These are phyloP conservation scores for Drosophila kurseongensis DNA, from an alignment of 1,140 invertebrate species.

Conservation along the genomic window DNA sequence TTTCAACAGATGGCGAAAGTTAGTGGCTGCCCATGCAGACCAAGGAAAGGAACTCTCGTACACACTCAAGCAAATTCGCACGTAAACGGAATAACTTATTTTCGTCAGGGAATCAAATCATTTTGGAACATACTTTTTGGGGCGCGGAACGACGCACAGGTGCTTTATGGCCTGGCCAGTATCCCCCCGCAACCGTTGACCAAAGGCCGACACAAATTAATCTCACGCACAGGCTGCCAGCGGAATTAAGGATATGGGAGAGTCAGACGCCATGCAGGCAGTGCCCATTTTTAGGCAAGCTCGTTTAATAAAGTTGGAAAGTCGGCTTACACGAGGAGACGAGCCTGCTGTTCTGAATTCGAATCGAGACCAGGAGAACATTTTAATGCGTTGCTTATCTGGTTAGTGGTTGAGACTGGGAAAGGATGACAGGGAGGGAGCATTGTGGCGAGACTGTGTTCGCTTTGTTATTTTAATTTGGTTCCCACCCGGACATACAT, in stretches of 20 bases:
- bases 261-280: no score
- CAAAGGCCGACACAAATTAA: no score
- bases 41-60: conserved; percentile 6
- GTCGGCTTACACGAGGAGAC: no score
- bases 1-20: no score
- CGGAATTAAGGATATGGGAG: no score
- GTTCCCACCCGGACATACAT: not conserved
- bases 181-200: no score
- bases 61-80: not conserved
- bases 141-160: not conserved
- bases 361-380: conserved; percentile 11
- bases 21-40: no score
- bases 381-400: conserved; percentile 19
- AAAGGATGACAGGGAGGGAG: not conserved
- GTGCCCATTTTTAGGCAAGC: conserved; percentile 17
- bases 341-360: not conserved
- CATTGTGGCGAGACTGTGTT: not conserved
- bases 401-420: conserved; percentile 1
- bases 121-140: conserved; percentile 67
- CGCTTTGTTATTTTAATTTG: conserved; percentile 5
- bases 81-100: conserved; percentile 66
- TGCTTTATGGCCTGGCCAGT: no score
- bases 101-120: conserved; percentile 63
- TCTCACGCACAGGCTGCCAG: no score
- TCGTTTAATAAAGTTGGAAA: conserved; percentile 19